Base-by-base conservation (phyloP, 1,140 invertebrate species). In the Brachionus rubens region DNA sequence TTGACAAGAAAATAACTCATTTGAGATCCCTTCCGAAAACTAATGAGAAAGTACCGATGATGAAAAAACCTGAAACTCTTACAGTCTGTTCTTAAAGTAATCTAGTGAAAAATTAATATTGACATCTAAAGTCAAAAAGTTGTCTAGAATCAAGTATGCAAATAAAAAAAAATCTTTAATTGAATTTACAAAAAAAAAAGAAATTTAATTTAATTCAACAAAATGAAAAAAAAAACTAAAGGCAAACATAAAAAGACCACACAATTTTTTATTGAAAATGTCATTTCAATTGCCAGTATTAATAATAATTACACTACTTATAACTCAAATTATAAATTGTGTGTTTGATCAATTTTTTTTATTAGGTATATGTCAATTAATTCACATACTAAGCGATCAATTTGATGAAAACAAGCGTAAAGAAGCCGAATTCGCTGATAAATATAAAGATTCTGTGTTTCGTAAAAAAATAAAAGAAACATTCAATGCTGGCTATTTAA, bases 381-480 rank as follows among this genome's bases (percentile, higher is more conserved):
- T 65, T 26, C 59, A 65, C 7, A 65, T 41, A 10, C 21, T 43
- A 1, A 26, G n/a, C 3, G 59, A 65, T 2, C 33, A 65, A 65
- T 43, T 65, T 14, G 40, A 65, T 43, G 16, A 21, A 43, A 36
- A 65, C 12, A 65, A 43, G 0, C 16, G 30, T 7, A 65, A 65
- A 26, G 19, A 65, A 24, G 19, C 36, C 16, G 59, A 65, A 24
- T 19, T 43, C 24, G 40, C 16, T 21, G 59, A 65, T 14, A 43
- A 65, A 43, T 65, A 46, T 26, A 43, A 65, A 43, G 43, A 65
- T 43, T 65, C 59, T 3, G 24, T 65, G 41, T 65, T 65, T 14
- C 21, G 40, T 24, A 65, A 65, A 36, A 65, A 65, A 9, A 43
- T 65, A 65, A 46, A 24, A 46, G 33, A 41, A 4, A 43, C 24